Base-by-base conservation (phyloP, 2,888 invertebrate species). In the Lutraria lutraria region DNA sequence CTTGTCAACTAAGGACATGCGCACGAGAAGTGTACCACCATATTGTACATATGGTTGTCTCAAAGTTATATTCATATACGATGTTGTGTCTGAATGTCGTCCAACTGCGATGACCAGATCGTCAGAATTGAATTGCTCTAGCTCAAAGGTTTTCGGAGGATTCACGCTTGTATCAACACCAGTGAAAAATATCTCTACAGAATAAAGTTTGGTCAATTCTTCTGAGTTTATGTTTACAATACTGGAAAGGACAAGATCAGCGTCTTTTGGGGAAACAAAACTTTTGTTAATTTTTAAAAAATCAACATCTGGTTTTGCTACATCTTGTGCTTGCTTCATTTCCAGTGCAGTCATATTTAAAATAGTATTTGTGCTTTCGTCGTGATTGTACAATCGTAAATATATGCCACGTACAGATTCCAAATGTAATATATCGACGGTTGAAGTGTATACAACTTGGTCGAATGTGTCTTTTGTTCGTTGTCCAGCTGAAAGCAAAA, bases 11-110 rank as follows among this genome's bases (percentile, higher is more conserved):
- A 88, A 87, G 3, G 90, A 88, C 79, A 90, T 86, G 19, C 90
- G 89, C 19, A 90, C 84, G 16, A 89, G 89, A 6, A 92, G 85
- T 72, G 90, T 89, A 19, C 92, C 92, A 60, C 92, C 92, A 81
- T 88, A 90, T 72, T 89, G 89, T 3, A 88, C 89, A 54, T 90
- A 92, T 43, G 86, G 89, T 25, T 92, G 80, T 53, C 87, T 60
- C 8, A 92, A 81, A 21, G 88, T 88, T 21, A 92, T 90, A 25
- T 86, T 81, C 56, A 92, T 88, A 43, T 87, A 83, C 19, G 87
- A 87, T 29, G 83, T 87, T 29, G 79, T 83, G 19, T 87, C 68
- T 2, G 88, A 84, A 12, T 82, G 34, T 25, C 82, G 60, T 29
- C 79, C 81, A 43, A 86, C 53, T 72, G 83, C 82, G 15, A 91